Base-by-base conservation (phyloP, 2,888 invertebrate genomes). In the Agonopterix arenella region DNA sequence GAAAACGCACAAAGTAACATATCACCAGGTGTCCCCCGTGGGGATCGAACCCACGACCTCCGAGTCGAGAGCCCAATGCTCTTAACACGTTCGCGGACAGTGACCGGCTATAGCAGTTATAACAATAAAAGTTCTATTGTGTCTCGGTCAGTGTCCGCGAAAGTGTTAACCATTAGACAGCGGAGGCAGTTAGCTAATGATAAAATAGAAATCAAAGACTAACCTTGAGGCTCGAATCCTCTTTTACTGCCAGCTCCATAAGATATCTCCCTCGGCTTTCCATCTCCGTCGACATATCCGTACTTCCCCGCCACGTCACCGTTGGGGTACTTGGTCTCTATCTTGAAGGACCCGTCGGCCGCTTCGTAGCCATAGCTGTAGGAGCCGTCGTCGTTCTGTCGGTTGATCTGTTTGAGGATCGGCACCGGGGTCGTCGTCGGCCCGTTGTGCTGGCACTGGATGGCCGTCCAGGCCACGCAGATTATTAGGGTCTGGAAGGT, bases 251-350 rank as follows among this genome's bases (percentile, higher is more conserved):
- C 93, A 1, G 96, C 96, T 2, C 96, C 96, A 70, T 97, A 97
- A 56, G 96, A 95, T 16, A 96, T 92, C 79, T 96, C 95, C 50
- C 96, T 90, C 16, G 91, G 66, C 63, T 91, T 92, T 0, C 97
- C 97, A 18, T 83, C 85, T 65, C 94, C 95, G 61, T 96, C 96
- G 1, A 96, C 90, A 73, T 96, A 97, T n/a, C 97, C 97, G 67
- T 96, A 97, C 74, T 96, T 97, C 52, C 97, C 97, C 47, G 93
- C 94, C 0, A 96, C 95, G 66, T 96, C 96, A 0, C 96, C 96
- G 45, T 91, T 93, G 0, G 94, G 90, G 65, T 95, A 94, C 77
- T 96, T 96, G 1, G 96, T 96, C 76, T 96, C 96, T 56, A 96
- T 96, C 83, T 96, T 96, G 86, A 94, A 96, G 46, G 94, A 93